Evolutionary conservation across 2,797 vertebrate species (phyloP).

Genomic region (Spheniscus humboldti): DNA sequence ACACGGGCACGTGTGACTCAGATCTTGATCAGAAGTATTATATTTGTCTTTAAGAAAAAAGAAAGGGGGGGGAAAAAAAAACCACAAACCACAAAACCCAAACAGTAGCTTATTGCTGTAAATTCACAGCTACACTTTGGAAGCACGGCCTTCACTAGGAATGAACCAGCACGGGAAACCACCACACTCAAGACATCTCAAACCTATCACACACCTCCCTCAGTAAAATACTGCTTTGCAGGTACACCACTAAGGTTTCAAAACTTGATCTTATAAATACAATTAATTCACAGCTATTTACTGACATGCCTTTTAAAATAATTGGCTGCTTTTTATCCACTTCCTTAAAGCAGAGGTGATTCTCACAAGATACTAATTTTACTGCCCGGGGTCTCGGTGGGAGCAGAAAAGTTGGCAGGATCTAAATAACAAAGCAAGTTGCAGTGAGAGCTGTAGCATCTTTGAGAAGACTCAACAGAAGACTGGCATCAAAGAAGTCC

Average conservation of each 20-base stretch:
- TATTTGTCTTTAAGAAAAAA: neutral
- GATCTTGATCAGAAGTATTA: neutral
- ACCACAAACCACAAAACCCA: neutral
- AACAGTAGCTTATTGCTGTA: neutral
- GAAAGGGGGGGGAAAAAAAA: neutral
- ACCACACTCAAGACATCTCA: neutral
- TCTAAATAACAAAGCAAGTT: neutral
- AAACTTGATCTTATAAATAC: neutral
- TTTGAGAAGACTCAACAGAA: neutral
- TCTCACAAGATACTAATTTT: neutral
- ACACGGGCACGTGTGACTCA: rapidly evolving
- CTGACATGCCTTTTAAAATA: neutral
- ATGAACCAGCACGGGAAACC: neutral
- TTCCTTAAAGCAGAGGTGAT: neutral
- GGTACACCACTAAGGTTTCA: neutral
- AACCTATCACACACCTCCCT: neutral
- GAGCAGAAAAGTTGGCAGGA: neutral
- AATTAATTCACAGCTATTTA: neutral
- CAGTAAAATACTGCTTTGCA: neutral
- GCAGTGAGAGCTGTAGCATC: neutral
- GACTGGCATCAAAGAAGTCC: neutral
- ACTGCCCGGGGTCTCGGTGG: neutral
- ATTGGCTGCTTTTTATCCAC: neutral
- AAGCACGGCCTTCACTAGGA: neutral
- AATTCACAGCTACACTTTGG: neutral